Base-by-base conservation (phyloP, 2,888 invertebrate species). In the Dolichomitus sp. region DNA sequence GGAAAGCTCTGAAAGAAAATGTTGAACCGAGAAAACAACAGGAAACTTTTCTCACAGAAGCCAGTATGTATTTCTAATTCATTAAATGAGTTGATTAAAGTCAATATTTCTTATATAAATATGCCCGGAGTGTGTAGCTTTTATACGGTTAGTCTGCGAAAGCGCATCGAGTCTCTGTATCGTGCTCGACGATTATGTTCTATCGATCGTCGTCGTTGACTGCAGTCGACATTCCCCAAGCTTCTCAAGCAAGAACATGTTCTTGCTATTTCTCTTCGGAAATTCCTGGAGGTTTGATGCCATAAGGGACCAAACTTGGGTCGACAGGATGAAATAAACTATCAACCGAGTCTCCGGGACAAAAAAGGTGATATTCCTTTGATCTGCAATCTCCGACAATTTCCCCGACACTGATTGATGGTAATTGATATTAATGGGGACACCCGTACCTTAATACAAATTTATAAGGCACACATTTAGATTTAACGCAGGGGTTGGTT, bases 381-480 rank as follows among this genome's bases (percentile, higher is more conserved):
- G 27, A 50, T 50, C 40, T 27, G 17, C 48, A 30, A 66, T 50
- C 17, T 50, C 27, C 17, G 48, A 50, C 11, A 27, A 50, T 66
- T 66, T 66, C 33, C n/a, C n/a, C 7, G 50, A 66, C 48, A 17
- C 48, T 66, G 48, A 66, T 66, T 50, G 66, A 66, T 50, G 30
- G 30, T 48, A 50, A 66, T 50, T 50, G 66, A 66, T 66, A 50
- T 48, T 50, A 66, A 66, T 50, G 66, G 50, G 0, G 50, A 23
- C 45, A n/a, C 12, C 23, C 4, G 12, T 23, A 2, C 27, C 30
- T n/a, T 40, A 48, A 48, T 45, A 48, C 27, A 48, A 27, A 66
- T 48, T 30, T 48, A 66, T 48, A 63, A 42, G 37, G 9, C 12
- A 14, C 40, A 5, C 63, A 19, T 19, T 63, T 19, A 42, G 42